phyloP scores from a whole-genome alignment of 2,888 invertebrate genomes.

The Leptogaster cylindrica region DNA sequence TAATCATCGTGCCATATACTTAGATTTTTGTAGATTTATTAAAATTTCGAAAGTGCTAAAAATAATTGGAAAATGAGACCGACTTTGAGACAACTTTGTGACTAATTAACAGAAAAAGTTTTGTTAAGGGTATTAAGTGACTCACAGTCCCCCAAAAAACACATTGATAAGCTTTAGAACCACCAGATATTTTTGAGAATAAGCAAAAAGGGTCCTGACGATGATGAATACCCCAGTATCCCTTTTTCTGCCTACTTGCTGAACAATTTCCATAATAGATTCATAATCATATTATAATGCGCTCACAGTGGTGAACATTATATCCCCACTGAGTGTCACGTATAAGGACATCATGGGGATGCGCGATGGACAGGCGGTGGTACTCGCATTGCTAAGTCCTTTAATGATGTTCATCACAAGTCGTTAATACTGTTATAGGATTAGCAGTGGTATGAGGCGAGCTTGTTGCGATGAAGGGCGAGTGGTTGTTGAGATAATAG shows the following conservation, averaged over 20 bases:
- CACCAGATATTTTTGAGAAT: neutral
- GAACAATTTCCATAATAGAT: slow-evolving; percentile 38
- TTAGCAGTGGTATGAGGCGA: slow-evolving; percentile 28
- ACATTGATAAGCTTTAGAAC: neutral
- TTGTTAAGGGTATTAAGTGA: neutral
- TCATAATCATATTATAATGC: slow-evolving; percentile 33
- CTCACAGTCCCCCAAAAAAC: neutral
- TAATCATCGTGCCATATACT: too few species aligned
- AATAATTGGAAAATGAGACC: too few species aligned
- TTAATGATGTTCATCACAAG: slow-evolving; percentile 47
- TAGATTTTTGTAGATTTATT: too few species aligned
- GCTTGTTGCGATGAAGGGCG: neutral
- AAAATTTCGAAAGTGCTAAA: too few species aligned
- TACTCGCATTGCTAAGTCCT: slow-evolving; percentile 34
- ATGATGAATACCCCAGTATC: slow-evolving; percentile 1
- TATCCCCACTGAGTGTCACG: slow-evolving; percentile 7
- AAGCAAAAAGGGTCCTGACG: slow-evolving; percentile 1
- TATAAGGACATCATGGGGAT: neutral
- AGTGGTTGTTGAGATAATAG: neutral
- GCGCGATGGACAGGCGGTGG: neutral
- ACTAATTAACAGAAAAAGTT: neutral
- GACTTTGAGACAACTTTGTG: too few species aligned
- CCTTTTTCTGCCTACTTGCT: slow-evolving; percentile 20
- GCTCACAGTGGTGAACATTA: neutral
- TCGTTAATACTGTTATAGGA: slow-evolving; percentile 47